Evolutionary conservation across 2,888 invertebrate species (phyloP).

Genomic region (Heterodera filipjevi): DNA sequence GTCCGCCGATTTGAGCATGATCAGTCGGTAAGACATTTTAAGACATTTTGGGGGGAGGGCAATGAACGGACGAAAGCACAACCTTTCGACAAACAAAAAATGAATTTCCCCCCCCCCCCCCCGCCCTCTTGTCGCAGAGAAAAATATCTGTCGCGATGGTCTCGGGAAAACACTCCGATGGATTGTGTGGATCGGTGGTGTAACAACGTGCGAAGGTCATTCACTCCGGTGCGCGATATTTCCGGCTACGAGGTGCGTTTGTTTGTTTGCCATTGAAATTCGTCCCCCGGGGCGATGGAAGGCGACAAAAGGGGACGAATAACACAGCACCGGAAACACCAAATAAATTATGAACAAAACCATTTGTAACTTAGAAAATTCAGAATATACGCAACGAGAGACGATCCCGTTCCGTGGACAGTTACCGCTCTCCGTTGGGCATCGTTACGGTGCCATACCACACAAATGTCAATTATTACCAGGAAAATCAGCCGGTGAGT

Average conservation of each 20-base stretch:
- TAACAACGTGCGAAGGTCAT: conserved; percentile 58
- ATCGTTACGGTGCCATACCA: conserved; percentile 61
- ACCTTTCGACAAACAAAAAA: background rate
- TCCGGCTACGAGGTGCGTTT: conserved; percentile 39
- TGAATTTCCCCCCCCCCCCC: background rate
- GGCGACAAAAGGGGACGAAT: background rate
- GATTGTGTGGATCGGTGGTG: conserved; percentile 53
- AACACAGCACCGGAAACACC: background rate
- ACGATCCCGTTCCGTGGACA: conserved; percentile 41
- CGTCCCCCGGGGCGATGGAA: background rate
- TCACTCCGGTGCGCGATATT: conserved; percentile 63
- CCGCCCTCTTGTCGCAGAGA: conserved; percentile 40
- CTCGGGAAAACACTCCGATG: conserved; percentile 63
- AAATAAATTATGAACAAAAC: background rate
- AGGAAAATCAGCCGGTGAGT: conserved; percentile 48
- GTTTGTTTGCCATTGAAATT: background rate
- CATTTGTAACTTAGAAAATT: background rate
- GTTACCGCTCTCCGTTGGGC: conserved; percentile 56
- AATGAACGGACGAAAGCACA: background rate
- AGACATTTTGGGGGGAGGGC: background rate
- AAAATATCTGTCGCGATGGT: conserved; percentile 62
- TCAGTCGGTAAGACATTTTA: conserved; percentile 28
- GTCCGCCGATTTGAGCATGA: conserved; percentile 36
- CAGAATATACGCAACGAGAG: conserved; percentile 33
- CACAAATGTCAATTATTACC: conserved; percentile 58